Evolutionary conservation across 2,888 invertebrate genomes (phyloP), one percentile per base, ranked within the genome.

Genomic region (Drosophila rellima): DNA sequence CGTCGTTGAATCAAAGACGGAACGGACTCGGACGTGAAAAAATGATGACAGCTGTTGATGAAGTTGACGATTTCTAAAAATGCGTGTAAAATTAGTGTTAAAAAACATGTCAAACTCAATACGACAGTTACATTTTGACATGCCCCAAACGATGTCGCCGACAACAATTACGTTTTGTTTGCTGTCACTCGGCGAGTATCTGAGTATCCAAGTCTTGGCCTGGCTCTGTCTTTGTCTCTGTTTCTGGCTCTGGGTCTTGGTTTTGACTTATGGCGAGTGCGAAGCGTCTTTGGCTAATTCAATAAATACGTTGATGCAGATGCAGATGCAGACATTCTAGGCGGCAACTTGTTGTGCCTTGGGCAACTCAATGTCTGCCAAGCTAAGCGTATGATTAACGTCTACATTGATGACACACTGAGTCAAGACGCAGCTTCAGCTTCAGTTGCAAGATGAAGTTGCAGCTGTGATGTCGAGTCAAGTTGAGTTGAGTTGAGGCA

Each of bases 21-120:
- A 66, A 55, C 70, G 64, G 71, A 85, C 82, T 86, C 75, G 82
- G 59, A 76, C 81, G 83, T 74, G 70, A 71, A 57, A 18, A 57
- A 88, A 82, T 78, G 83, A 86, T 83, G 83, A 83, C 89, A 89
- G 87, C 84, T 81, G 87, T 63, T 87, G 87, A 89, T 89, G 84
- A 87, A 89, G 87, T 80, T 88, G 89, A 88, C 86, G 89, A 86
- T 86, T 89, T 86, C 89, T 86, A 86, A 86, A 86, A 85, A 89
- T 89, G 89, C 88, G 85, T 89, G 82, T 89, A 89, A 86, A 86
- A 86, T 86, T 82, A 82, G 89, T 86, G 86, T 86, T 86, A 76
- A 82, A 89, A 89, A 89, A 86, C 89, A 89, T 88, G 86, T 86
- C 89, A 89, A 80, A 88, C 87, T 52, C 80, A 82, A 88, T 80